phyloP scores from a whole-genome alignment of 2,888 invertebrate genomes.

The Lochmaea crataegi region DNA sequence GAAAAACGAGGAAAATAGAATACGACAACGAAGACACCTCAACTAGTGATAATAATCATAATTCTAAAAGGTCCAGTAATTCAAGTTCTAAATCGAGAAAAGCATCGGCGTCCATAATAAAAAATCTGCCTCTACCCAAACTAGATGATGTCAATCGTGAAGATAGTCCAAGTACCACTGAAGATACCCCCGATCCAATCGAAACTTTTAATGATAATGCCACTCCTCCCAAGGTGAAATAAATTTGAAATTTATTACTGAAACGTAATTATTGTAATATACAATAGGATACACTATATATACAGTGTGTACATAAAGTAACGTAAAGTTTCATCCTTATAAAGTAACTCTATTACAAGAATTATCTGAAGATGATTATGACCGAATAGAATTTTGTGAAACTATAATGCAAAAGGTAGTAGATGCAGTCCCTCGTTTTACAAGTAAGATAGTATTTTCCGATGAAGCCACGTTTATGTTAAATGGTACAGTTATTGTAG shows the following conservation, averaged over 20 bases:
- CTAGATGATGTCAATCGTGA: not conserved
- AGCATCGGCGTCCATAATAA: not conserved
- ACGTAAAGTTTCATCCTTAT: too few species aligned
- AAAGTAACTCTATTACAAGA: too few species aligned
- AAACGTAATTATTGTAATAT: too few species aligned
- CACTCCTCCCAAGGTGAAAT: not conserved
- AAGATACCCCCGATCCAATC: not conserved
- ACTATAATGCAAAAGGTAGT: too few species aligned
- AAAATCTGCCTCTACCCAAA: not conserved
- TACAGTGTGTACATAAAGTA: too few species aligned
- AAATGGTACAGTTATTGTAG: too few species aligned
- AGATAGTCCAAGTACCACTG: not conserved
- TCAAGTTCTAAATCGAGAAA: constrained; percentile 22
- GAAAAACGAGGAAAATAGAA: constrained; percentile 45
- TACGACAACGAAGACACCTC: constrained; percentile 45
- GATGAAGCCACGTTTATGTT: too few species aligned
- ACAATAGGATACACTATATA: too few species aligned
- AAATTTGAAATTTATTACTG: not conserved
- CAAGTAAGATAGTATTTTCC: too few species aligned
- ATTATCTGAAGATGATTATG: too few species aligned
- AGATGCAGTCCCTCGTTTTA: too few species aligned
- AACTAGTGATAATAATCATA: not conserved
- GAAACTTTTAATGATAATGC: not conserved
- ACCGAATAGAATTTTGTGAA: too few species aligned
- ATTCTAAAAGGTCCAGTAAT: constrained; percentile 8